A percentile compares a stretch with the other conserved stretches of the same genome.
phyloP scores from a whole-genome alignment of 2,797 vertebrate genomes.

The Steatocranus sp. region DNA sequence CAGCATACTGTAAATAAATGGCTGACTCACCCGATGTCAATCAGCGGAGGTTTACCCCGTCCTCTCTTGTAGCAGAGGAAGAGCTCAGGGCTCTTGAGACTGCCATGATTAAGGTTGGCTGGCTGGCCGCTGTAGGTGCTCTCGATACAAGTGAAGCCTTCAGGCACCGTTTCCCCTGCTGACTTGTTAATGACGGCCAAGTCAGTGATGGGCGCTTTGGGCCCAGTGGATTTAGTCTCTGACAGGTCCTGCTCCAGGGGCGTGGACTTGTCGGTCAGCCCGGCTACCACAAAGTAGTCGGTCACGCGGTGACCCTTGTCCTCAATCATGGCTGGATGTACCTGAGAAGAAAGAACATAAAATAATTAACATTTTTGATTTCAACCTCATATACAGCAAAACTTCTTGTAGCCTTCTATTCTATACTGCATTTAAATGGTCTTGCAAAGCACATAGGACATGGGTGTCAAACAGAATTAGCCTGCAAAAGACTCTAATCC shows the following conservation, averaged over 20 bases:
- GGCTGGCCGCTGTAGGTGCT: slow-evolving; percentile 87
- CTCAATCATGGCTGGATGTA: slow-evolving; percentile 86
- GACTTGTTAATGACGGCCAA: slow-evolving; percentile 93
- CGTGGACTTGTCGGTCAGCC: slow-evolving; percentile 89
- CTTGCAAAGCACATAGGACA: neutral
- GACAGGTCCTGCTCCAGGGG: slow-evolving; percentile 91
- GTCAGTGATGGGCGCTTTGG: slow-evolving; percentile 94
- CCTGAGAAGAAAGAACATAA: slow-evolving; percentile 43
- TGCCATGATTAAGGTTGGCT: slow-evolving; percentile 97
- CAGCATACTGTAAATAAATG: neutral
- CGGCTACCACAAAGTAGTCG: slow-evolving; percentile 98
- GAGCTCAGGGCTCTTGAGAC: slow-evolving; percentile 94
- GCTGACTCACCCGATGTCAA: slow-evolving; percentile 87
- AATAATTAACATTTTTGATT: neutral
- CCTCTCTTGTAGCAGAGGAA: slow-evolving; percentile 94
- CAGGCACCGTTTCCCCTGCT: slow-evolving; percentile 89
- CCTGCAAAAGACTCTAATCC: neutral
- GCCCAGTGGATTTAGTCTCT: slow-evolving; percentile 86
- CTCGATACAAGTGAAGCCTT: slow-evolving; percentile 96
- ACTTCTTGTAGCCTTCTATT: neutral
- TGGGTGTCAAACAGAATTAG: neutral
- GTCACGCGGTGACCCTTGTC: slow-evolving; percentile 95
- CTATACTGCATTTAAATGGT: neutral
- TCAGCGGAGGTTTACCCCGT: slow-evolving; percentile 88
- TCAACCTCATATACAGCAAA: neutral